A percentile compares a stretch with the other conserved stretches of the same genome.
Evolutionary conservation across 2,113 vertebrate species (phyloP).

Genomic region (Corythaeola cristata): DNA sequence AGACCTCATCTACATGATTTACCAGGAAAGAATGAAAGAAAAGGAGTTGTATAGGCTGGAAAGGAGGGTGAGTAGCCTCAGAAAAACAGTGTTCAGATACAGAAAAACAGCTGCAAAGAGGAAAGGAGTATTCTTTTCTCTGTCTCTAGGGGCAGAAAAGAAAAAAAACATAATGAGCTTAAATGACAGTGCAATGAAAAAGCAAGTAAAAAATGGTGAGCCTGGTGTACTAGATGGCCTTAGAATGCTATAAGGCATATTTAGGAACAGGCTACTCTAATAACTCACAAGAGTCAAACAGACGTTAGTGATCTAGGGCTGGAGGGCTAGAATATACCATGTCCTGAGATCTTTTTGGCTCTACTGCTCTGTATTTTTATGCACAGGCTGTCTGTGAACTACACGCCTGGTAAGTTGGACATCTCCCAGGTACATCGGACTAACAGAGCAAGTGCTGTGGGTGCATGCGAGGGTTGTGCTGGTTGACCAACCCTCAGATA

Average conservation of each 20-base stretch:
- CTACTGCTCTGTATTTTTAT: not conserved
- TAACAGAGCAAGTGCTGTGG: not conserved
- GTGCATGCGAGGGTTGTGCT: not conserved
- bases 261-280: not conserved
- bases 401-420: not conserved
- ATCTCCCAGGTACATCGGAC: fast-evolving
- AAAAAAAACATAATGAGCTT: not conserved
- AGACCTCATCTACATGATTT: not conserved
- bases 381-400: not conserved
- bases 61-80: not conserved
- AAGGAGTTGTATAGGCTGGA: not conserved
- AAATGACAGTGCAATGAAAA: not conserved
- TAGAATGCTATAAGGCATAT: not conserved
- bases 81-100: not conserved
- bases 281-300: not conserved
- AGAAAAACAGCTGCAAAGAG: not conserved
- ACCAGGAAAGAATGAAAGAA: not conserved
- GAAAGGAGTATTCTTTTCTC: not conserved
- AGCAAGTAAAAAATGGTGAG: not conserved
- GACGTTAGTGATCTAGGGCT: fast-evolving
- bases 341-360: not conserved
- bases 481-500: not conserved
- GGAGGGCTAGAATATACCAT: not conserved
- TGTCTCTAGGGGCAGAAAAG: not conserved
- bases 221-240: not conserved